Evolutionary conservation across 2,888 invertebrate species (phyloP).

Genomic region (Nudaria mundana): DNA sequence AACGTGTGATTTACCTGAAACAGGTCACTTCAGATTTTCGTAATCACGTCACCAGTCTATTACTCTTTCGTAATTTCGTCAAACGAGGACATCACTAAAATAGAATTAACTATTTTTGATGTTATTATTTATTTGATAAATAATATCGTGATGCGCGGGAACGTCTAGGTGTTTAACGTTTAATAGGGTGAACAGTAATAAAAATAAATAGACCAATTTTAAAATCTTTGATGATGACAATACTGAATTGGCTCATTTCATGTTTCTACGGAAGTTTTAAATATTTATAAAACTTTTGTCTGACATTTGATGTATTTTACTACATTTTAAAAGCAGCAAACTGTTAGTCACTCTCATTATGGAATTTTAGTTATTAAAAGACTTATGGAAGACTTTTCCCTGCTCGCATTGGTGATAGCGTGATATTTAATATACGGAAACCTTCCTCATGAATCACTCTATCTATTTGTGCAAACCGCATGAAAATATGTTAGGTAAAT

Average conservation of each 20-base stretch:
- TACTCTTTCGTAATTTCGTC: slow-evolving; percentile 21
- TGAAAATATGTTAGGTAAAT: too few relatives aligned
- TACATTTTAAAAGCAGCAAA: background rate
- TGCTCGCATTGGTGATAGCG: too few relatives aligned
- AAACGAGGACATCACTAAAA: slow-evolving; percentile 22
- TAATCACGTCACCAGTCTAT: slow-evolving; percentile 3
- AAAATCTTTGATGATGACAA: background rate
- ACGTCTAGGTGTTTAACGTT: slow-evolving; percentile 1
- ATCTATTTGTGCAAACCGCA: too few relatives aligned
- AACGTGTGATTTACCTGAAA: background rate
- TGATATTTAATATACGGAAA: too few relatives aligned
- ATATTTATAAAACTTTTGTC: background rate
- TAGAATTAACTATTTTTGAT: slow-evolving; percentile 24
- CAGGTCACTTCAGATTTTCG: background rate
- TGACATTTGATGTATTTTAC: background rate
- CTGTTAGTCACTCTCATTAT: background rate
- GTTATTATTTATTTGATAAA: slow-evolving; percentile 21
- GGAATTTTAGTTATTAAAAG: too few relatives aligned
- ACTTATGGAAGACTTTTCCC: too few relatives aligned
- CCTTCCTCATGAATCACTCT: too few relatives aligned
- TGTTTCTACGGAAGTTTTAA: background rate
- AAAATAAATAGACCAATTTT: slow-evolving; percentile 6
- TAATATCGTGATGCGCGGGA: slow-evolving; percentile 11
- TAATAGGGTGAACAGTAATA: slow-evolving; percentile 13
- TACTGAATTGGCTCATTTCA: background rate